Evolutionary conservation across 2,888 invertebrate genomes (phyloP).

Genomic region (Caradrina kadenii): DNA sequence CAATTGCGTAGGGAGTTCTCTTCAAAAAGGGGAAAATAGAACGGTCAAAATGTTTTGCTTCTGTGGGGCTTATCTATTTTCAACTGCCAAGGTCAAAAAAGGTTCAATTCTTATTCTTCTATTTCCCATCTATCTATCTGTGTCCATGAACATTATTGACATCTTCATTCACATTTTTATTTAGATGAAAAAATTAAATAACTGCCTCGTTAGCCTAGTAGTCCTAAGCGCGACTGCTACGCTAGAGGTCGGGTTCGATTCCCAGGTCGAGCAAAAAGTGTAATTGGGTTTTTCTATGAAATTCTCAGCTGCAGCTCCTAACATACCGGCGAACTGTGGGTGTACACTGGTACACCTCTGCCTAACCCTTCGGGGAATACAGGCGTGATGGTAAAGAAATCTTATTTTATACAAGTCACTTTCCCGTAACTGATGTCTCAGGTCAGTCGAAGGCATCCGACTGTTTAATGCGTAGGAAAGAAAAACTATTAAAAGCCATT

Average conservation of each 20-base stretch:
- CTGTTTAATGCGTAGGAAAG: slow-evolving; percentile 44
- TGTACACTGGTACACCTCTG: too few relatives aligned
- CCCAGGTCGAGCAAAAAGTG: too few relatives aligned
- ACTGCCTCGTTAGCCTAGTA: too few relatives aligned
- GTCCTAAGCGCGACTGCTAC: too few relatives aligned
- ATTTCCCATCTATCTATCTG: slow-evolving; percentile 9
- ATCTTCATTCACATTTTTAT: not conserved
- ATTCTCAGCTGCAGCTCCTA: too few relatives aligned
- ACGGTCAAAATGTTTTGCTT: slow-evolving; percentile 49
- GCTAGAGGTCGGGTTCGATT: too few relatives aligned
- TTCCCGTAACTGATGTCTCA: slow-evolving; percentile 69
- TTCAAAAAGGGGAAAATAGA: slow-evolving; percentile 64
- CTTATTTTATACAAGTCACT: slow-evolving; percentile 66
- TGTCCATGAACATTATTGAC: too few relatives aligned
- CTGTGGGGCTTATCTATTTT: slow-evolving; percentile 39
- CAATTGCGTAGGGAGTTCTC: slow-evolving; percentile 65
- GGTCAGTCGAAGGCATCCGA: slow-evolving; percentile 56
- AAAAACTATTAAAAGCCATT: slow-evolving; percentile 64
- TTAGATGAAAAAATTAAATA: slow-evolving; percentile 7
- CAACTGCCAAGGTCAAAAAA: slow-evolving; percentile 39
- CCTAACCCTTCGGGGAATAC: too few relatives aligned
- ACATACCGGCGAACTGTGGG: too few relatives aligned
- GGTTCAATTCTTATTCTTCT: slow-evolving; percentile 35
- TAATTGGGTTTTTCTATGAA: too few relatives aligned
- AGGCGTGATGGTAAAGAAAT: too few relatives aligned